Percentiles rank a stretch among this genome's conserved stretches.
These are phyloP conservation scores for Poeciliopsis gracilis DNA, from an alignment of 2,797 vertebrate genomes.

Conservation along the genomic window DNA sequence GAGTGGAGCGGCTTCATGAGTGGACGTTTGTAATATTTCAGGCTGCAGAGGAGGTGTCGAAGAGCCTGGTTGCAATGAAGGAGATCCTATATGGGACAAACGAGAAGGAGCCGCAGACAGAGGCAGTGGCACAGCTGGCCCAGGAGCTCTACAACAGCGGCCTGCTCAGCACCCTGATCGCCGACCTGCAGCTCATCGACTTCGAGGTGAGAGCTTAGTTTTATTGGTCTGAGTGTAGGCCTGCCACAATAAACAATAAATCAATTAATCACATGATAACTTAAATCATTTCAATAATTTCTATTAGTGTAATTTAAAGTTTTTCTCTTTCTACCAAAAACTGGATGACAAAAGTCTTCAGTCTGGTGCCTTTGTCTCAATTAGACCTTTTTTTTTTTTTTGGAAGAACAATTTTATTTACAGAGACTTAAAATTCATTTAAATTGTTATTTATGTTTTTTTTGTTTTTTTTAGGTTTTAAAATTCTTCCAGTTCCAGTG, in stretches of 20 bases:
- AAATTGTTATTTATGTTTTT: background rate
- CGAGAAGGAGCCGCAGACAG: constrained; percentile 96
- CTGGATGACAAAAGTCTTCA: too few species aligned
- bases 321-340: too few species aligned
- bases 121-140: constrained; percentile 95
- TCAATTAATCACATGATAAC: too few species aligned
- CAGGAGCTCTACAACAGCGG: constrained; percentile 98
- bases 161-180: constrained; percentile 91
- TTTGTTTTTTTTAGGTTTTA: background rate
- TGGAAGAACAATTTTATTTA: too few species aligned
- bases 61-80: constrained; percentile 97
- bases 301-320: too few species aligned
- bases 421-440: too few species aligned
- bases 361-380: too few species aligned
- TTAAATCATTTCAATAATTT: too few species aligned
- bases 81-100: constrained; percentile 96
- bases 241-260: too few species aligned
- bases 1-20: background rate
- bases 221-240: too few species aligned
- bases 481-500: too few species aligned
- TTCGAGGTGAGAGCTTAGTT: constrained; percentile 87
- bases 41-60: constrained; percentile 97
- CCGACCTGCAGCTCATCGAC: constrained; percentile 95
- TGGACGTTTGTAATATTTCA: constrained; percentile 53
- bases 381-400: too few species aligned